A percentile compares a stretch with the other conserved stretches of the same genome.
Conservation (phyloP, 2,888 invertebrate species). For the Lasioglossum pauxillum region DNA sequence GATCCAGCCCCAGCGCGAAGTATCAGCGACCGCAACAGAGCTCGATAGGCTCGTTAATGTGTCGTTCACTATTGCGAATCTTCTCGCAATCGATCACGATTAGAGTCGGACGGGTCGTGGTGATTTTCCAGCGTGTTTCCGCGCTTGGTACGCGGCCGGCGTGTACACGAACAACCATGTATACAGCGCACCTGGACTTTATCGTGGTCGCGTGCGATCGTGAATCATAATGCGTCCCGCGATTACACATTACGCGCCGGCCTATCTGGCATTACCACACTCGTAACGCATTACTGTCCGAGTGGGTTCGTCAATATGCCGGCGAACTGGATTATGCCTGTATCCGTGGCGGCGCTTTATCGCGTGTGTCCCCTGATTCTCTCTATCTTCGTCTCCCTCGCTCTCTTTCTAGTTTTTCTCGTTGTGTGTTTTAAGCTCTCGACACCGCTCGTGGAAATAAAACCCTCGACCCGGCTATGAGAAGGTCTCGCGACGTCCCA, state of each 20-base stretch:
- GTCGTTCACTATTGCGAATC: conserved; percentile 40
- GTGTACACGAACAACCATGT: conserved; percentile 14
- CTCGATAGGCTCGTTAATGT: not conserved
- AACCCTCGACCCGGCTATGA: conserved; percentile 32
- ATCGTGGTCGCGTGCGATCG: conserved; percentile 63
- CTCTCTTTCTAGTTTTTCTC: not conserved
- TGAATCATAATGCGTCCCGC: conserved; percentile 68
- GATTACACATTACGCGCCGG: conserved; percentile 68
- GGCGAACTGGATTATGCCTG: conserved; percentile 59
- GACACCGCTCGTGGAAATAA: conserved; percentile 34
- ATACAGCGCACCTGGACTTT: conserved; percentile 50
- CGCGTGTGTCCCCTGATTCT: conserved; percentile 15
- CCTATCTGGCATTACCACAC: conserved; percentile 57
- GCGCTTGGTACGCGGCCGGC: not conserved
- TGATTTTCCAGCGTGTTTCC: conserved; percentile 43
- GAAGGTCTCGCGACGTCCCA: conserved; percentile 36
- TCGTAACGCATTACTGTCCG: conserved; percentile 63
- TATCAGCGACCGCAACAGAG: not conserved
- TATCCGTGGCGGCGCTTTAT: conserved; percentile 50
- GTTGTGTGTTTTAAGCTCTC: not conserved
- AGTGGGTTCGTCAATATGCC: conserved; percentile 65
- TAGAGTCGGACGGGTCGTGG: conserved; percentile 23
- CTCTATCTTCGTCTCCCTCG: not conserved
- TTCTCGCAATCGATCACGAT: conserved; percentile 43
- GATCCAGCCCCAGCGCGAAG: not conserved